Conservation (phyloP, 2,888 invertebrate genomes). For the Drosophila fulvimacula region DNA sequence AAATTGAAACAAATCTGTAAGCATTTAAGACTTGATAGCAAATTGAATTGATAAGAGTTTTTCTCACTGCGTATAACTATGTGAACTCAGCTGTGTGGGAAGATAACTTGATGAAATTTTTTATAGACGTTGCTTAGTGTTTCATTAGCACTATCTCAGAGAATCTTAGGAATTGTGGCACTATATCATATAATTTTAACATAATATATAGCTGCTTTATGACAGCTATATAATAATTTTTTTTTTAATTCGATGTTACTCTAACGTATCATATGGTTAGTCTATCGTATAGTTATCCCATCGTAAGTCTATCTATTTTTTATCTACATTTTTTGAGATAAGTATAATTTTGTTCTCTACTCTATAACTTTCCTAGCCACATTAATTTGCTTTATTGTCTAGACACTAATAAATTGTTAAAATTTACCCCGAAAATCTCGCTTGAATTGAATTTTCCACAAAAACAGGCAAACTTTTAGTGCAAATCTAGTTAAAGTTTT, state of each 20-base stretch:
- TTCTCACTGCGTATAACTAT: neutral
- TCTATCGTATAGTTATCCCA: no score
- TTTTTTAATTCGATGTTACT: no score
- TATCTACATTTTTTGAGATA: no score
- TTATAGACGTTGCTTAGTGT: neutral
- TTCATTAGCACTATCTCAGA: no score
- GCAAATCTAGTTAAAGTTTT: slow-evolving; percentile 1
- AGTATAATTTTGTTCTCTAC: no score
- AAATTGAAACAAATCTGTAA: slow-evolving; percentile 4
- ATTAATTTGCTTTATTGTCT: neutral
- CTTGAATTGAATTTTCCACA: slow-evolving; percentile 12
- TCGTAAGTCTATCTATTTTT: no score
- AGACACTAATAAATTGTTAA: neutral
- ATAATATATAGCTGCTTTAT: no score
- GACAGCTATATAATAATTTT: neutral
- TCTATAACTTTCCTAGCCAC: neutral
- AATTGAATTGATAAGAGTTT: neutral
- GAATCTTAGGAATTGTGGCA: neutral
- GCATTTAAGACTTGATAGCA: neutral
- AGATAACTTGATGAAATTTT: neutral
- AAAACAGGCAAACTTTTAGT: neutral
- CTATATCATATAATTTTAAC: neutral
- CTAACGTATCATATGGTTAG: no score
- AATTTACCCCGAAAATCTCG: neutral
- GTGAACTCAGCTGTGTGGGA: neutral